Evolutionary conservation across 1,140 invertebrate species (phyloP), one percentile per base, ranked within the genome.

Genomic region (Augochlora pura): DNA sequence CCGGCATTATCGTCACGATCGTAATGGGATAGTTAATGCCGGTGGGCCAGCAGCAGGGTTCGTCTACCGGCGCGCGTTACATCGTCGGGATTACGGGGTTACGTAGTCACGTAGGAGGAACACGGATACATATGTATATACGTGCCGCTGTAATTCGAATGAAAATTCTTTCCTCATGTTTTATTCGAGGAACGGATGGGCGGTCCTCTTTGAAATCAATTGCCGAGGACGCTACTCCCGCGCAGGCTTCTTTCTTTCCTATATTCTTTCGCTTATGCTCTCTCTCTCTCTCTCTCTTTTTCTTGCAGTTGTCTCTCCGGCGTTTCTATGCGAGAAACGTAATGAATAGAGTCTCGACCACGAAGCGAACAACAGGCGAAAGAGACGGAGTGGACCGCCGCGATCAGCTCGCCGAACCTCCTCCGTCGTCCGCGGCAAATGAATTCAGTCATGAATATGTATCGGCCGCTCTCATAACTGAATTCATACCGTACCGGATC

Each of bases 371-470:
- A 62, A 76, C 49, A 54, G 71, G n/a, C 70, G 65, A 70, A 80
- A 72, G 69, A 76, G 32, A 32, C 27, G 25, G 82, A 82, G 63
- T 73, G 80, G 83, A 78, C 70, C 65, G 79, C 42, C 68, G 12
- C 66, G 89, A 90, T 90, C 65, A 74, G 32, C 67, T 7, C 66
- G 89, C 89, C 89, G 90, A 89, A 88, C 83, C 81, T 80, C 88
- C 77, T 82, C 62, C 65, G 73, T 81, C 84, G 89, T 90, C 87
- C 89, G 83, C 88, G 86, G 88, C 89, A 85, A 90, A 89, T 88
- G 86, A 86, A 89, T 91, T 88, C 88, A 86, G 74, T 72, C 88
- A 90, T 90, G 88, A 91, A 91, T 91, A 91, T 90, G 89, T 89
- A 90, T 89, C 88, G 89, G 52, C 66, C 38, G 68, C 73, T 88